Percentiles rank a stretch among this genome's conserved stretches.
Conservation (phyloP, 2,113 vertebrate genomes). For the Halcyon senegalensis region DNA sequence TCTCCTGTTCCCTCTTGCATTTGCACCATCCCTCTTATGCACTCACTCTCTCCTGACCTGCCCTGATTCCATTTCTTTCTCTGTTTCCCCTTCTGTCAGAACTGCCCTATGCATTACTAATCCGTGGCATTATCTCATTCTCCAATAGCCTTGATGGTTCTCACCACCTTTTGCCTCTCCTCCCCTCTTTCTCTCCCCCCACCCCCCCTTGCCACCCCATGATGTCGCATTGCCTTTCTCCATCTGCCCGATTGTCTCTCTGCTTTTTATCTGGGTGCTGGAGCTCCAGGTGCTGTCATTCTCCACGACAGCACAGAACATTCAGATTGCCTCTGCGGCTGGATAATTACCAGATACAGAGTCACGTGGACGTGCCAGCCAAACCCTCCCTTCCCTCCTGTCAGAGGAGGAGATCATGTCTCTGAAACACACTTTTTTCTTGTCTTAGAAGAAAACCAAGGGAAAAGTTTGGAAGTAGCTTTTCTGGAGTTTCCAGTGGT, state of each 20-base stretch:
- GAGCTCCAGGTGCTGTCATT: slow-evolving; percentile 62
- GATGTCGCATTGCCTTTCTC: slow-evolving; percentile 41
- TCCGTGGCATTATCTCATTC: slow-evolving; percentile 44
- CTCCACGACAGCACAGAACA: slow-evolving; percentile 35
- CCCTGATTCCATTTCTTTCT: neutral
- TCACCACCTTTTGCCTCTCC: slow-evolving; percentile 24
- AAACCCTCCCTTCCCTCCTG: slow-evolving; percentile 24
- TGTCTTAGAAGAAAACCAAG: neutral
- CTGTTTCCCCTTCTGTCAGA: neutral
- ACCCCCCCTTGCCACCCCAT: neutral
- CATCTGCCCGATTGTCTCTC: slow-evolving; percentile 54
- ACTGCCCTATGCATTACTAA: slow-evolving; percentile 36
- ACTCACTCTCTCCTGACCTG: neutral
- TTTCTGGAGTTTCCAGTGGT: neutral
- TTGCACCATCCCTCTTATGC: neutral
- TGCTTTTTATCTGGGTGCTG: slow-evolving; percentile 44
- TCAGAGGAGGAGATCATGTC: slow-evolving; percentile 33
- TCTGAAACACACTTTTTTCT: neutral
- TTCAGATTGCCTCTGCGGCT: slow-evolving; percentile 43
- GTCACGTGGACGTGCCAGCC: slow-evolving; percentile 23
- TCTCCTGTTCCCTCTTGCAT: neutral
- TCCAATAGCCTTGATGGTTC: slow-evolving; percentile 28
- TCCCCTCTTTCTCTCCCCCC: neutral
- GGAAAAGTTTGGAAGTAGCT: neutral
- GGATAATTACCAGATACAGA: slow-evolving; percentile 63